Percentiles rank a stretch among this genome's conserved stretches.
phyloP scores from a whole-genome alignment of 2,113 vertebrate genomes.

The Choloepus hoffmanni region DNA sequence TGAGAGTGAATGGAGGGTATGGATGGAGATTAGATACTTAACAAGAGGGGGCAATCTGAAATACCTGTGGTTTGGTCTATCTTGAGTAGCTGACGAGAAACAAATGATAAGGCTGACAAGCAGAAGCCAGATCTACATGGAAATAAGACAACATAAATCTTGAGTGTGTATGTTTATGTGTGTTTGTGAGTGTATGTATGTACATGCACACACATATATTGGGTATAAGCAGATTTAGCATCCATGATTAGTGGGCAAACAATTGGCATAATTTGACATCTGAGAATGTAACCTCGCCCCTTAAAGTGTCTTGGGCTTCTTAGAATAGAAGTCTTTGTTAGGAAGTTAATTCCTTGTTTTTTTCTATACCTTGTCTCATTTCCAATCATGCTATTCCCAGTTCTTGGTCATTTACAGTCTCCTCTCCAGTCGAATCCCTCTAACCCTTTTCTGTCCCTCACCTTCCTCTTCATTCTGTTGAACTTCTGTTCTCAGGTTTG shows the following conservation, averaged over 20 bases:
- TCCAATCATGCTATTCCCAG: not conserved
- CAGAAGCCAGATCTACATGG: not conserved
- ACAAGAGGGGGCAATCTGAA: not conserved
- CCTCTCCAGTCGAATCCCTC: not conserved
- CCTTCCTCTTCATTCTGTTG: not conserved
- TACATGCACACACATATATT: not conserved
- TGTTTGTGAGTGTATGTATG: too few species aligned
- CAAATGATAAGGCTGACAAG: not conserved
- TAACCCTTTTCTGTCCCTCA: not conserved
- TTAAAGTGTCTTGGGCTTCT: not conserved
- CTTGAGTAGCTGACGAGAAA: not conserved
- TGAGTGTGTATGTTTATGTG: not conserved
- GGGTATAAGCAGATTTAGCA: not conserved
- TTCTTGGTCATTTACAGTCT: not conserved
- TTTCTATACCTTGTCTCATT: not conserved
- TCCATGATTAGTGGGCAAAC: not conserved
- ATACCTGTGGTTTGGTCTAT: not conserved
- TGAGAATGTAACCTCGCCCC: not conserved
- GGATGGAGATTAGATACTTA: not conserved
- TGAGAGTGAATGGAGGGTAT: not conserved
- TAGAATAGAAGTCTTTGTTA: not conserved
- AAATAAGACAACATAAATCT: constrained; percentile 20
- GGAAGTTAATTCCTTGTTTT: not conserved
- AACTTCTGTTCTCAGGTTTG: not conserved
- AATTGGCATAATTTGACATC: not conserved